These are phyloP conservation scores for Larimichthys polyactis DNA, from an alignment of 2,113 vertebrate species.

Conservation along the genomic window DNA sequence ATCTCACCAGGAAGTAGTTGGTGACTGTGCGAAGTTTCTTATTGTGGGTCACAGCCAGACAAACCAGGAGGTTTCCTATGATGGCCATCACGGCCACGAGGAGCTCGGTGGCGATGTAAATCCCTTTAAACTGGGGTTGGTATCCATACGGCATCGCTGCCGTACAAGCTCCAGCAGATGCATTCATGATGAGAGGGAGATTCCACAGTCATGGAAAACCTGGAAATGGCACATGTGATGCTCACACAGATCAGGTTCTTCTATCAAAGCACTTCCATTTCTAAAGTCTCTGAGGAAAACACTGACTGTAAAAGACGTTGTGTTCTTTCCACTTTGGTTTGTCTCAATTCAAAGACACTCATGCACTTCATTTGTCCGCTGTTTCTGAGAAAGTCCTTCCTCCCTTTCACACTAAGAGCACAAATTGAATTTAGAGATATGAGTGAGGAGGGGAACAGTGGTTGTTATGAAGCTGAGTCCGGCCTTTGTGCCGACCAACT, in stretches of 20 bases:
- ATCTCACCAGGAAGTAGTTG: conserved; percentile 81
- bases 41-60: conserved; percentile 72
- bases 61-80: conserved; percentile 78
- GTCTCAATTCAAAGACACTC: neutral
- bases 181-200: conserved; percentile 40
- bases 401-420: neutral
- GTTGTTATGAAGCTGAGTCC: conserved; percentile 31
- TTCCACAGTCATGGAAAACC: conserved; percentile 6
- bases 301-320: neutral
- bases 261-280: neutral
- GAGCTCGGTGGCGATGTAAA: conserved; percentile 77
- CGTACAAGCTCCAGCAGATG: neutral
- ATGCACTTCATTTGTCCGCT: neutral
- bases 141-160: conserved; percentile 12
- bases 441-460: neutral
- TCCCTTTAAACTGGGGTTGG: conserved; percentile 31
- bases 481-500: conserved; percentile 44
- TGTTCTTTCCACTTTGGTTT: neutral
- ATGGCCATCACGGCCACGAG: conserved; percentile 71
- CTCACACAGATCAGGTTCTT: neutral
- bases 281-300: neutral
- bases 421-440: conserved; percentile 1
- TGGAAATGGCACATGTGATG: neutral
- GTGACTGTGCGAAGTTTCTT: conserved; percentile 78
- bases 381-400: neutral